Conservation (phyloP, 1,140 invertebrate species). For the Elysia chlorotica region DNA sequence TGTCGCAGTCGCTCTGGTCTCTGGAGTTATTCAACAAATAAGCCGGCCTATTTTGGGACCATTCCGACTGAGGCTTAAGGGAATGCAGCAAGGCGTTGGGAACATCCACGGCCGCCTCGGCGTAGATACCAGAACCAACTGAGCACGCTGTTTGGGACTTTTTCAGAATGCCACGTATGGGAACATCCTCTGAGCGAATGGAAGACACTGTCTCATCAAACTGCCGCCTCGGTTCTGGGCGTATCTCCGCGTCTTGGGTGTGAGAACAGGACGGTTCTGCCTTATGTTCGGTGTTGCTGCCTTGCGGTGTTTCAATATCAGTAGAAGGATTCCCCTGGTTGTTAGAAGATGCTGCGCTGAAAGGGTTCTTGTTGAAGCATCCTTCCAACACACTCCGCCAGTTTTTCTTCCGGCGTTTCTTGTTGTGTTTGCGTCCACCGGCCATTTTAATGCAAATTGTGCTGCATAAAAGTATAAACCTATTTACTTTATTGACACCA, state of each 20-base stretch:
- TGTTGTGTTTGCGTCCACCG: slow-evolving; percentile 6
- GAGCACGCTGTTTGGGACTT: slow-evolving; percentile 4
- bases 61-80: not conserved
- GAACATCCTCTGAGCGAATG: not conserved
- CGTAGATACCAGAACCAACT: not conserved
- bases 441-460: too few species aligned
- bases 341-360: not conserved
- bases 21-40: not conserved
- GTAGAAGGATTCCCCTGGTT: too few species aligned
- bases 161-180: slow-evolving; percentile 16
- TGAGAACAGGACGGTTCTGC: too few species aligned
- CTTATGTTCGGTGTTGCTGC: too few species aligned
- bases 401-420: slow-evolving; percentile 9
- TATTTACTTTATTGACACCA: too few species aligned
- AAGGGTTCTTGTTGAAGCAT: slow-evolving; percentile 11
- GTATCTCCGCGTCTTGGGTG: too few species aligned
- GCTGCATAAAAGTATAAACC: too few species aligned
- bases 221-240: too few species aligned
- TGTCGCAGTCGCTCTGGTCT: not conserved
- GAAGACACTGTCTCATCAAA: not conserved
- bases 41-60: not conserved
- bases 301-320: too few species aligned
- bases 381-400: slow-evolving; percentile 15
- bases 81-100: not conserved
- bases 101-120: not conserved